These are phyloP conservation scores for Mactromeris polynyma DNA, from an alignment of 2,888 invertebrate species.

Conservation along the genomic window DNA sequence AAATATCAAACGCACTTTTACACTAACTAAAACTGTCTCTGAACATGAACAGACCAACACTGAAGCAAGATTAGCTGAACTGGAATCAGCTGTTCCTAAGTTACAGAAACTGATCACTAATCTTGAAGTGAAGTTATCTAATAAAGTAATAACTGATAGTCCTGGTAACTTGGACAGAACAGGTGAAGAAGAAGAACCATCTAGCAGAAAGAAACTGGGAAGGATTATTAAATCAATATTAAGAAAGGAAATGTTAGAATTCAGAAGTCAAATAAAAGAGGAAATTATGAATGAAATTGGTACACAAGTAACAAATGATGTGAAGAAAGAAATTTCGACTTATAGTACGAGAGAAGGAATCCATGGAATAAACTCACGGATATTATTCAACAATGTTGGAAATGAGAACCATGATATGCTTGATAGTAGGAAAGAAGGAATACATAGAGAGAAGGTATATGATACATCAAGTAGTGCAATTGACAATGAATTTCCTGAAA, in stretches of 20 bases:
- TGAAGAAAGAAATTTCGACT: conserved; percentile 17
- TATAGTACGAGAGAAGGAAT: neutral
- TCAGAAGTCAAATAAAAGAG: neutral
- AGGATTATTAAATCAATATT: conserved; percentile 17
- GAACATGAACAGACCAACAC: neutral
- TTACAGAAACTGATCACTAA: neutral
- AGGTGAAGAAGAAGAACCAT: neutral
- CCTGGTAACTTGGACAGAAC: neutral
- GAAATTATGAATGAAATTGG: conserved; percentile 31
- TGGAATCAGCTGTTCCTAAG: conserved; percentile 19
- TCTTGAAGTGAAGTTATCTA: neutral
- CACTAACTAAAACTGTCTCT: conserved; percentile 1
- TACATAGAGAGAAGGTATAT: neutral
- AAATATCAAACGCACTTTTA: conserved; percentile 49
- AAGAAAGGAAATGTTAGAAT: conserved; percentile 17
- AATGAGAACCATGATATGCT: neutral
- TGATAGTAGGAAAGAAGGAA: neutral
- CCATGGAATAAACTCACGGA: conserved; percentile 16
- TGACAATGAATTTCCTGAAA: conserved; percentile 54
- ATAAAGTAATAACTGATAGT: neutral
- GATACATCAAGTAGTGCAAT: conserved; percentile 30
- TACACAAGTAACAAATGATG: conserved; percentile 21
- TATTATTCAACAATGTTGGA: conserved; percentile 10
- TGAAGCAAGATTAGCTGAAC: neutral
- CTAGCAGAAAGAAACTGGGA: conserved; percentile 24